A percentile compares a stretch with the other conserved stretches of the same genome.
These are phyloP conservation scores for Acanthosepion pharaonis DNA, from an alignment of 2,888 invertebrate species.

Conservation along the genomic window DNA sequence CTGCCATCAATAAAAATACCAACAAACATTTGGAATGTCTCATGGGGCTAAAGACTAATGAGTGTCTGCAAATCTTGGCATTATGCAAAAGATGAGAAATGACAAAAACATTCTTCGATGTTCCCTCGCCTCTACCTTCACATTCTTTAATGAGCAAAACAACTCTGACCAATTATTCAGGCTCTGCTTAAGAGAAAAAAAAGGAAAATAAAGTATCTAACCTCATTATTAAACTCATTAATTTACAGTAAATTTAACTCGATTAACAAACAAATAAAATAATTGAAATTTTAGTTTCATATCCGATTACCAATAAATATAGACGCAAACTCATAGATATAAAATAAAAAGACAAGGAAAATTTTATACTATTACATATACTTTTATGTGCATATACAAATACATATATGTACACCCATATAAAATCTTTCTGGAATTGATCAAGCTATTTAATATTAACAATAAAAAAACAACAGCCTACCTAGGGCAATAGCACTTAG, in stretches of 20 bases:
- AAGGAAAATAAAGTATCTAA: not conserved
- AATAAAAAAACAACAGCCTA: too few relatives aligned
- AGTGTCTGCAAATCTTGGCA: not conserved
- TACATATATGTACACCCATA: too few relatives aligned
- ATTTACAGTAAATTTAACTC: not conserved
- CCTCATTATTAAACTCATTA: not conserved
- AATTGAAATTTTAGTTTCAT: not conserved
- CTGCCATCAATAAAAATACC: not conserved
- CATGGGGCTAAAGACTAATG: not conserved
- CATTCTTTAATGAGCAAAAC: not conserved
- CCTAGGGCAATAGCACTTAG: too few relatives aligned
- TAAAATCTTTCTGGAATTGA: too few relatives aligned
- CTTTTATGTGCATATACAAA: too few relatives aligned
- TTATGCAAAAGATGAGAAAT: not conserved
- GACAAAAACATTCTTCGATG: not conserved
- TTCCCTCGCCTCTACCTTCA: not conserved
- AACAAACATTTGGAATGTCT: not conserved
- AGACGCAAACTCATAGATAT: not conserved
- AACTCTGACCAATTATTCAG: not conserved
- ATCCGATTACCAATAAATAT: not conserved
- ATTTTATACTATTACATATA: too few relatives aligned
- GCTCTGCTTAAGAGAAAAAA: not conserved
- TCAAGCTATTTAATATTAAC: too few relatives aligned
- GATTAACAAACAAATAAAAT: not conserved
- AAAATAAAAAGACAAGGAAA: not conserved